Base-by-base conservation (phyloP, 2,797 vertebrate genomes). In the Neopelma chrysocephalum region DNA sequence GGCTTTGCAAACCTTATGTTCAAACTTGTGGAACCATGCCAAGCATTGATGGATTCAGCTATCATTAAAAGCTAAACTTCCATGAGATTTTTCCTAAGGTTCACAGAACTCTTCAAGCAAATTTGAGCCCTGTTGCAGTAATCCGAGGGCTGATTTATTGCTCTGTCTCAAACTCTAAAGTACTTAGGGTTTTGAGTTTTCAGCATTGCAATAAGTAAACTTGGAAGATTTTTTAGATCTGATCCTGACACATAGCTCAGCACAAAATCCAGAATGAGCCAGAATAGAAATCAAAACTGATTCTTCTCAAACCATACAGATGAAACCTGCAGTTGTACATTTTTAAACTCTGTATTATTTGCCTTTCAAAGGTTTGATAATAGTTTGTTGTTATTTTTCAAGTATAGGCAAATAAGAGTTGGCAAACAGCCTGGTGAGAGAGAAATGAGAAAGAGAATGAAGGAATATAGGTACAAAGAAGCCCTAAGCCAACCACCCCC, bases 51-150 rank as follows among this genome's bases (percentile, higher is more conserved):
- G 54, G 58, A 69, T 73, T 94, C 25, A 58, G 61, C 61, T 88
- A 70, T 54, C 80, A 38, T 56, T 66, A 79, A 84, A 83, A 76
- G 51, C 47, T 91, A 53, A 62, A 83, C 88, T 94, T 93, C 71
- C 66, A 18, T 93, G 65, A 92, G 94, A 76, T 81, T 94, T 96
- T 90, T 96, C 22, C 70, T 71, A 40, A 84, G 48, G 40, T 79
- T 89, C 50, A 53, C 19, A 54, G n/a, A 94, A 57, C 21, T 68
- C 45, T 71, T 86, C 26, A 36, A 80, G n/a, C 15, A 80, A 48
- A 80, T 81, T 76, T 68, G 23, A 93, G 17, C 26, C 48, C 58
- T 7, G 3, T 8, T 82, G 34, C 3, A 6, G 40, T 53, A 79
- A 77, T 53, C 47, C 50, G 36, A 89, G 77, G 53, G 64, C 32